Evolutionary conservation across 92 coral and sea anemone species (phyloP).

Genomic region (Metridium senile): DNA sequence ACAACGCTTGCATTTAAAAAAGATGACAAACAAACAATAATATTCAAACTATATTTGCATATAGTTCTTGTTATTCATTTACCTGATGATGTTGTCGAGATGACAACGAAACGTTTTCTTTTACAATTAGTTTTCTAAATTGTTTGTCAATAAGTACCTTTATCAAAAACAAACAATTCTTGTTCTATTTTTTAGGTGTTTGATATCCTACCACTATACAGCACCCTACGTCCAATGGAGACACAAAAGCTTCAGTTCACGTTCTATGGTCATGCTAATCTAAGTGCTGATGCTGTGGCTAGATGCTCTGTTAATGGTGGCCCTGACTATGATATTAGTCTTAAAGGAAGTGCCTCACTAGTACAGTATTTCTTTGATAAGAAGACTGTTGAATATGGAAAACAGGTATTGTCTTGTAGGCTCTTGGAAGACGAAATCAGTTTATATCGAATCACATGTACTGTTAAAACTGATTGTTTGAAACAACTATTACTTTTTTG

Average conservation of each 20-base stretch:
- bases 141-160: no score
- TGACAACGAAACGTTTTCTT: no score
- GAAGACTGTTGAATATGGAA: conserved; percentile 83
- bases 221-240: conserved; percentile 94
- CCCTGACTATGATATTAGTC: conserved; percentile 86
- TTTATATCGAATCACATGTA: no score
- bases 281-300: conserved; percentile 88
- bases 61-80: no score
- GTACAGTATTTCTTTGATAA: conserved; percentile 92
- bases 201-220: conserved; percentile 94
- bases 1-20: no score
- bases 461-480: no score
- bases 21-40: no score
- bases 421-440: no score
- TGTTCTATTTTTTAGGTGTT: conserved; percentile 65
- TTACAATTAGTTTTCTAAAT: no score
- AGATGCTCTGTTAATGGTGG: conserved; percentile 96
- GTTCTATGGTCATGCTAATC: conserved; percentile 95
- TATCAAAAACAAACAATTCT: not conserved
- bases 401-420: conserved; percentile 68
- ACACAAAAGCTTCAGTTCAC: conserved; percentile 95
- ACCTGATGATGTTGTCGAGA: no score
- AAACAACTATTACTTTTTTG: no score
- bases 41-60: no score
- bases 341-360: conserved; percentile 91